These are phyloP conservation scores for Aphaenogaster ashmeadi DNA, from an alignment of 1,140 invertebrate species.

Conservation along the genomic window DNA sequence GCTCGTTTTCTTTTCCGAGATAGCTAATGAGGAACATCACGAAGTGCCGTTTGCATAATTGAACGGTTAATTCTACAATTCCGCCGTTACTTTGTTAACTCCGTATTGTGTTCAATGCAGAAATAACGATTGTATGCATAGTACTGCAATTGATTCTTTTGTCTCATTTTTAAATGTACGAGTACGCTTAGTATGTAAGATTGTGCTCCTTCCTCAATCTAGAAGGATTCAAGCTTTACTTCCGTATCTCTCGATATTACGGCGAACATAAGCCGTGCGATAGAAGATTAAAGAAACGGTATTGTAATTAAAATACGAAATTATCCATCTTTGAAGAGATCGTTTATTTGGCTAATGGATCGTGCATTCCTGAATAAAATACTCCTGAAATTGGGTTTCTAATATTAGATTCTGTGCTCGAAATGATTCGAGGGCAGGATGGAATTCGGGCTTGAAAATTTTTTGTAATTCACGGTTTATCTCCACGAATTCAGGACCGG, in stretches of 20 bases:
- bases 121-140: not conserved
- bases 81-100: conserved; percentile 18
- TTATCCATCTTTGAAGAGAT: not conserved
- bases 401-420: not conserved
- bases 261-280: not conserved
- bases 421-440: not conserved
- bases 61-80: conserved; percentile 23
- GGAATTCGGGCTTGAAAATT: conserved; percentile 19
- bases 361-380: not conserved
- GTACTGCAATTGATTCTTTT: not conserved
- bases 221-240: not conserved
- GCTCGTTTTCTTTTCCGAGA: not conserved
- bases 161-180: conserved; percentile 7
- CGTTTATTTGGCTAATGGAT: not conserved
- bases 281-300: not conserved
- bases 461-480: conserved; percentile 24
- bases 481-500: conserved; percentile 7
- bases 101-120: not conserved
- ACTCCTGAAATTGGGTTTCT: not conserved
- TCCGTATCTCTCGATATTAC: not conserved
- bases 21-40: conserved; percentile 1
- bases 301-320: not conserved
- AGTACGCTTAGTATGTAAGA: not conserved
- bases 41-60: conserved; percentile 15
- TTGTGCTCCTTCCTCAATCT: not conserved